phyloP scores from a whole-genome alignment of 2,797 vertebrate species.

The Notolabrus celidotus region DNA sequence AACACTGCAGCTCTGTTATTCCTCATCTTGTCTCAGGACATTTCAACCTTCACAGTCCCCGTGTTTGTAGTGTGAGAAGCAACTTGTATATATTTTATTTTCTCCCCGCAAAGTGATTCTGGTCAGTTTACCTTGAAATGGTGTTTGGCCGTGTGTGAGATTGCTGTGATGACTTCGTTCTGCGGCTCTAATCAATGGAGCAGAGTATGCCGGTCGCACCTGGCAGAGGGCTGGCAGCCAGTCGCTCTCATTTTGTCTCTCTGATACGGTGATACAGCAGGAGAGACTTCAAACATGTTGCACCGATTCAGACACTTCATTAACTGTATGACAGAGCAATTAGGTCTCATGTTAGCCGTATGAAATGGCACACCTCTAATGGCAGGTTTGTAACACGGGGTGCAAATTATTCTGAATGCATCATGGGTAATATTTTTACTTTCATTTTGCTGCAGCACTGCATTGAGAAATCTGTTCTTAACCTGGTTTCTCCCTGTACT shows the following conservation, averaged over 20 bases:
- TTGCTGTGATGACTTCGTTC: slow-evolving; percentile 80
- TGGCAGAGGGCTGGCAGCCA: slow-evolving; percentile 36
- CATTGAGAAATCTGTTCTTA: neutral
- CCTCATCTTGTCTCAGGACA: neutral
- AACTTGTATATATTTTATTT: slow-evolving; percentile 8
- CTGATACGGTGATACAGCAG: neutral
- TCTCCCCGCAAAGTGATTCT: slow-evolving; percentile 37
- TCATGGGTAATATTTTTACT: neutral
- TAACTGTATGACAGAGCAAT: neutral
- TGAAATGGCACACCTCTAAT: neutral
- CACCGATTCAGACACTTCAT: slow-evolving; percentile 3
- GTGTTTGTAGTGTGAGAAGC: slow-evolving; percentile 21
- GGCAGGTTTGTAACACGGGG: neutral
- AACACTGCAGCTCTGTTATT: neutral
- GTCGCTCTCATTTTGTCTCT: slow-evolving; percentile 13
- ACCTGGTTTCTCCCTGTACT: neutral
- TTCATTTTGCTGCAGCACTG: neutral
- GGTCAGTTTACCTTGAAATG: slow-evolving; percentile 69
- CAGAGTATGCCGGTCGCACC: slow-evolving; percentile 61
- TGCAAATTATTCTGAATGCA: neutral
- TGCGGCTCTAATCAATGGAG: slow-evolving; percentile 84
- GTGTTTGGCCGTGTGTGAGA: slow-evolving; percentile 74
- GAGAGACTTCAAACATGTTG: slow-evolving; percentile 10
- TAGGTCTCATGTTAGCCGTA: slow-evolving; percentile 4
- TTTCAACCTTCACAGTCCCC: neutral